These are phyloP conservation scores for Meloidogyne exigua DNA, from an alignment of 1,140 invertebrate species.

Conservation along the genomic window DNA sequence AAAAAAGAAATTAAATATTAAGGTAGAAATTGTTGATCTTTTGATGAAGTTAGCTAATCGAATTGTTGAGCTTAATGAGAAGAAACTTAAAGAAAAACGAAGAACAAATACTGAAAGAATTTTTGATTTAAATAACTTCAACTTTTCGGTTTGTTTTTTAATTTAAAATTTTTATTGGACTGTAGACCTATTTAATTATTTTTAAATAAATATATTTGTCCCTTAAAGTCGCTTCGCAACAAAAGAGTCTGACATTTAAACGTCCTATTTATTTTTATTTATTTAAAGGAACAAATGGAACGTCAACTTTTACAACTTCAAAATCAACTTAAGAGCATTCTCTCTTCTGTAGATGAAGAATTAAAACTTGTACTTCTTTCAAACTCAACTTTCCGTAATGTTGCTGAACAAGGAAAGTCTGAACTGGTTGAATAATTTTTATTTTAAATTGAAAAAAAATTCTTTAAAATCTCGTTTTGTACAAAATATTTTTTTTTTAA, in stretches of 20 bases:
- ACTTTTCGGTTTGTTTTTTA: background rate
- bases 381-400: slow-evolving; percentile 36
- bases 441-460: no score
- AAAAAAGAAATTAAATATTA: background rate
- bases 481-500: no score
- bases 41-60: slow-evolving; percentile 43
- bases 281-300: background rate
- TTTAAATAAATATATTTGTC: no score
- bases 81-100: slow-evolving; percentile 13
- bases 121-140: slow-evolving; percentile 3
- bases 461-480: background rate
- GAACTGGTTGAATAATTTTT: background rate
- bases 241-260: no score
- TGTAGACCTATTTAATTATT: no score
- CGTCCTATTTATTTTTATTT: slow-evolving; percentile 6
- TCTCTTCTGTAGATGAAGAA: slow-evolving; percentile 46
- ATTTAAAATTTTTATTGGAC: no score
- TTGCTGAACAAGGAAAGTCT: background rate
- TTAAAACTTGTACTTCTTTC: slow-evolving; percentile 44
- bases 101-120: slow-evolving; percentile 2
- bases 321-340: slow-evolving; percentile 36
- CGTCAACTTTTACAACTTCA: slow-evolving; percentile 31
- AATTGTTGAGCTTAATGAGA: slow-evolving; percentile 24
- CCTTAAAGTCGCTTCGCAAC: no score
- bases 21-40: slow-evolving; percentile 60